Evolutionary conservation across 1,140 invertebrate species (phyloP).

Genomic region (Rhyzopertha dominica): DNA sequence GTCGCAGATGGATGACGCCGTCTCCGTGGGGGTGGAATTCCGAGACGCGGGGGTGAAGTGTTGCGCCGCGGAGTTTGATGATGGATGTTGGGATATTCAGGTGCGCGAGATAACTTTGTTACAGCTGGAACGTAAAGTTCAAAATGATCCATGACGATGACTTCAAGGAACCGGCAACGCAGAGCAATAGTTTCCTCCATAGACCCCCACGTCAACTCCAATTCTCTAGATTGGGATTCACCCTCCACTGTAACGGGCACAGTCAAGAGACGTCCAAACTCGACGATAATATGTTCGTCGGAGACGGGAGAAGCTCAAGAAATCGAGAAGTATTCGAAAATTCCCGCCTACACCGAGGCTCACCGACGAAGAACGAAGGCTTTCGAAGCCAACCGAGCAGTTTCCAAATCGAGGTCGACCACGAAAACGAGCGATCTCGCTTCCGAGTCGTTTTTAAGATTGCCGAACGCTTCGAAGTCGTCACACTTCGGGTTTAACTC

Average conservation of each 20-base stretch:
- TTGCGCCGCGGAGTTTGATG: background rate
- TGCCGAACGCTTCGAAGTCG: too few species aligned
- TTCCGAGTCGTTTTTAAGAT: too few species aligned
- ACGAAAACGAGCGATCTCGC: too few species aligned
- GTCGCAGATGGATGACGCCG: slow-evolving; percentile 2
- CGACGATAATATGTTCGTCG: slow-evolving; percentile 44
- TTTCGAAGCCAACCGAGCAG: background rate
- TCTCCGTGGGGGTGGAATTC: slow-evolving; percentile 8
- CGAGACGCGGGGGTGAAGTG: slow-evolving; percentile 6
- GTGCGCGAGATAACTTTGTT: background rate
- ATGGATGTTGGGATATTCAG: background rate
- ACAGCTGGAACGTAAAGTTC: slow-evolving; percentile 1
- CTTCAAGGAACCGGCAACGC: slow-evolving; percentile 20
- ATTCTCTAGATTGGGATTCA: slow-evolving; percentile 60
- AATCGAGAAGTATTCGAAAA: background rate
- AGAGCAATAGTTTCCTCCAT: slow-evolving; percentile 22
- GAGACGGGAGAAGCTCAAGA: too few species aligned
- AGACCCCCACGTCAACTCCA: slow-evolving; percentile 22
- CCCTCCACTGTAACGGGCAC: slow-evolving; percentile 62
- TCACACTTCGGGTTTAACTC: too few species aligned
- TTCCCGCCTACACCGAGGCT: background rate
- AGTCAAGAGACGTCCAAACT: slow-evolving; percentile 56
- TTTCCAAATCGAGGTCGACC: too few species aligned
- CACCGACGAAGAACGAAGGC: background rate
- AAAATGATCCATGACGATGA: background rate